These are phyloP conservation scores for Hyles vespertilio DNA, from an alignment of 1,140 invertebrate species.

Conservation along the genomic window DNA sequence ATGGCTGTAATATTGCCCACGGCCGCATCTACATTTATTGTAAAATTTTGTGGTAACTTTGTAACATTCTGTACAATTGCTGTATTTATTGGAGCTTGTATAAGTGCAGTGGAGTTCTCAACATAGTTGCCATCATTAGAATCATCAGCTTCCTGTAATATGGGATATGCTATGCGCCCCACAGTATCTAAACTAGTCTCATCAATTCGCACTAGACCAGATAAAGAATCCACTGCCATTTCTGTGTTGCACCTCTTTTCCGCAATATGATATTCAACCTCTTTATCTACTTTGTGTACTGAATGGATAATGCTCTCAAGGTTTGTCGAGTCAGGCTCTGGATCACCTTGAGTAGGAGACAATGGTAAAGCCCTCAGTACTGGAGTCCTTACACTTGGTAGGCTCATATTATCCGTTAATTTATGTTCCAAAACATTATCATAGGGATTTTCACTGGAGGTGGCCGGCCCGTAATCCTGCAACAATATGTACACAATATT, in stretches of 20 bases:
- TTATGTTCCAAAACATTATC: constrained; percentile 65
- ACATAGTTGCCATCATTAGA: constrained; percentile 55
- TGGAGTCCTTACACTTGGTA: constrained; percentile 60
- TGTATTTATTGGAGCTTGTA: constrained; percentile 61
- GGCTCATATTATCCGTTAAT: constrained; percentile 68
- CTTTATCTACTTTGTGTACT: constrained; percentile 60
- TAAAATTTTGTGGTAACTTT: constrained; percentile 69
- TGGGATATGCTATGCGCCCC: constrained; percentile 54
- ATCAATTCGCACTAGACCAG: constrained; percentile 61
- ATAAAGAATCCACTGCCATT: constrained; percentile 58
- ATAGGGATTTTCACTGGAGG: constrained; percentile 70
- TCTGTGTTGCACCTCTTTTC: constrained; percentile 59
- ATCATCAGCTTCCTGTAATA: constrained; percentile 61
- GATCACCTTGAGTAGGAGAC: constrained; percentile 54
- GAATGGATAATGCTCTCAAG: constrained; percentile 67
- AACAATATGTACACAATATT: constrained; percentile 39
- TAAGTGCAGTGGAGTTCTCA: constrained; percentile 60
- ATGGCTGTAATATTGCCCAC: constrained; percentile 68
- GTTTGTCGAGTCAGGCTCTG: constrained; percentile 69
- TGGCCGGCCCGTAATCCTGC: constrained; percentile 71
- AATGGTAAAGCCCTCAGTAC: constrained; percentile 56
- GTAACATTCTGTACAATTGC: constrained; percentile 69
- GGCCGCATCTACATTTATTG: constrained; percentile 65
- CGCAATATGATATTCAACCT: constrained; percentile 60
- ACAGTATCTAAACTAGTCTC: constrained; percentile 55